Evolutionary conservation across 2,888 invertebrate species (phyloP).

Genomic region (Sepioteuthis lessoniana): DNA sequence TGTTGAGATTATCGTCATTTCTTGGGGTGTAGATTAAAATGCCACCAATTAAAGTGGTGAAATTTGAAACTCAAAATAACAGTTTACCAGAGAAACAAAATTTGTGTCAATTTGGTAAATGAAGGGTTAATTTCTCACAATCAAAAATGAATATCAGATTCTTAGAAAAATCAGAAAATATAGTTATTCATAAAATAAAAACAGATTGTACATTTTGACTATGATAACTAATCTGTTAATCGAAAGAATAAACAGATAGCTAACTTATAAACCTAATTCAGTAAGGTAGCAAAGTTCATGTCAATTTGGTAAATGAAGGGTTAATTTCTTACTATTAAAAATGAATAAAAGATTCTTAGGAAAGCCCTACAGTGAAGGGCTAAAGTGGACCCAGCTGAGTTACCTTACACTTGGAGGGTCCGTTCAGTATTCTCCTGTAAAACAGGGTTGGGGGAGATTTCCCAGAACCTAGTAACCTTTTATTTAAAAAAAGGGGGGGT

Average conservation of each 20-base stretch:
- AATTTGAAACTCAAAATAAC: too few relatives aligned
- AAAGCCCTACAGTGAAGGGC: not conserved
- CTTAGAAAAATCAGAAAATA: not conserved
- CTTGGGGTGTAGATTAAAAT: too few relatives aligned
- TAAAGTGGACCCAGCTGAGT: constrained; percentile 17
- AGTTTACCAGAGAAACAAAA: not conserved
- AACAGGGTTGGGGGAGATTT: too few relatives aligned
- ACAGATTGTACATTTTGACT: too few relatives aligned
- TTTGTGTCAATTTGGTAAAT: not conserved
- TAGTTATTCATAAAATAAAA: too few relatives aligned
- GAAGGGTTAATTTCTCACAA: not conserved
- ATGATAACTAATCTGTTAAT: too few relatives aligned
- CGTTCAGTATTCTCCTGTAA: not conserved
- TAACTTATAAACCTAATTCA: too few relatives aligned
- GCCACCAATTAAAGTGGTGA: too few relatives aligned
- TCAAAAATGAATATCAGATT: not conserved
- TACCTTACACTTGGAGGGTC: not conserved
- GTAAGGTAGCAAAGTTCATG: not conserved
- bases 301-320: not conserved
- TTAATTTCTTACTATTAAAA: not conserved
- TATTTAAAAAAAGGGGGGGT: too few relatives aligned
- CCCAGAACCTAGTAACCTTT: too few relatives aligned
- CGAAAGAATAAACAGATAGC: too few relatives aligned
- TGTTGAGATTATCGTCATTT: too few relatives aligned
- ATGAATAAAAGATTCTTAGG: not conserved